Base-by-base conservation (phyloP, 2,888 invertebrate species). In the Lycia hirtaria region DNA sequence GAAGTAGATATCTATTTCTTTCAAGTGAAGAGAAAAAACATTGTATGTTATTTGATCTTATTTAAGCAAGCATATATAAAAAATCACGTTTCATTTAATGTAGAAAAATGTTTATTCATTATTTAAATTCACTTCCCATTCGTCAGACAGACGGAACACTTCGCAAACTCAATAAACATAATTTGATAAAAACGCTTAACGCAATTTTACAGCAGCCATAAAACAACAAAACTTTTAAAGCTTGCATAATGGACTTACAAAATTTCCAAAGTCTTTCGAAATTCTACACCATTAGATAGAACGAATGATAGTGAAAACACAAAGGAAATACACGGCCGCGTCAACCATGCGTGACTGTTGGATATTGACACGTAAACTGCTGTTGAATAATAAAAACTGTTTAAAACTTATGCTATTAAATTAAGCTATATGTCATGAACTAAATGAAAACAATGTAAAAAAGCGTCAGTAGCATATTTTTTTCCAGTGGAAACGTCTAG, bases 151-250 rank as follows among this genome's bases (percentile, higher is more conserved):
- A n/a, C 20, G 37, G 37, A 20, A 53, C 10, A 35, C 41, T 53
- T 41, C 45, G 47, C 50, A 47, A 50, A 60, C 47, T 47, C 19
- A 49, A 56, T 49, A 44, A 56, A 50, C 44, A 56, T 56, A 51
- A 56, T 52, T 57, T 41, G 41, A 57, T 52, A 57, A 52, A 56
- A 57, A 40, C 52, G 30, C 9, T 41, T 44, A 45, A 52, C 48
- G 56, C 41, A 56, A 54, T 61, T 60, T 60, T 56, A 60, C 26
- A 37, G 20, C 45, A 38, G 50, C 52, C 51, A 50, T 49, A 50
- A 59, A 58, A 56, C 44, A 62, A 48, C 53, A 53, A 56, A 56
- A 50, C 49, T 52, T 54, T 47, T 41, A 48, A 32, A 59, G 35
- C 57, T 58, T 52, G 51, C 55, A 37, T 56, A 60, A 59, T 58